Base-by-base conservation (phyloP, 2,888 invertebrate species). In the Lithophane socia region DNA sequence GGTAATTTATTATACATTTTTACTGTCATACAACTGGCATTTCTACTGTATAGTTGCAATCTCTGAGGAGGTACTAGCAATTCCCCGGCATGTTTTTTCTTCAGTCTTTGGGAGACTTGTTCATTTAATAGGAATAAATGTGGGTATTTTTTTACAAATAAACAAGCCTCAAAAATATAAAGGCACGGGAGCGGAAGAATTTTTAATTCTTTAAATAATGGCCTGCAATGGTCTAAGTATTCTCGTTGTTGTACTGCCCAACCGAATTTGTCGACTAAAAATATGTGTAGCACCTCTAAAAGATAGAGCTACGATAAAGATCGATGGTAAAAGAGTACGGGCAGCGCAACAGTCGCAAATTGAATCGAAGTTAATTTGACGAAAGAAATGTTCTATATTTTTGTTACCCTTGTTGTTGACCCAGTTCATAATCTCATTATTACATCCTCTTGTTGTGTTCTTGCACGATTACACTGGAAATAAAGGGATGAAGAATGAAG, bases 391-490 rank as follows among this genome's bases (percentile, higher is more conserved):
- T 21, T 29, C 29, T 8, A 37, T 16, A 68, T 16, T 8, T 2
- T 8, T 58, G 56, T 56, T 21, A 56, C 21, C n/a, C 16, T 9
- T 16, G 37, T 58, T 10, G n/a, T n/a, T 58, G 37, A 37, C 68
- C 37, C n/a, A 37, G 37, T 68, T 68, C 18, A 68, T 68, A 60
- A 68, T 68, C 42, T 60, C 42, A 68, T 60, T 60, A 68, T 12
- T 18, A 68, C 37, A 58, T 68, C 60, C n/a, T n/a, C n/a, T 68
- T 60, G 37, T 58, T 68, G 68, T 60, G n/a, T 42, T 37, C 68
- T 0, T 63, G 47, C 37, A 63, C 47, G 24, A 54, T 49, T 37
- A 76, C 13, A 63, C 13, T 61, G 24, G 5, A 71, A 63, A 73
- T 63, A 24, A 54, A 37, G 2, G 44, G 9, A 24, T 42, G 2